Evolutionary conservation across 2,888 invertebrate species (phyloP).

Genomic region (Dendrolimus houi): DNA sequence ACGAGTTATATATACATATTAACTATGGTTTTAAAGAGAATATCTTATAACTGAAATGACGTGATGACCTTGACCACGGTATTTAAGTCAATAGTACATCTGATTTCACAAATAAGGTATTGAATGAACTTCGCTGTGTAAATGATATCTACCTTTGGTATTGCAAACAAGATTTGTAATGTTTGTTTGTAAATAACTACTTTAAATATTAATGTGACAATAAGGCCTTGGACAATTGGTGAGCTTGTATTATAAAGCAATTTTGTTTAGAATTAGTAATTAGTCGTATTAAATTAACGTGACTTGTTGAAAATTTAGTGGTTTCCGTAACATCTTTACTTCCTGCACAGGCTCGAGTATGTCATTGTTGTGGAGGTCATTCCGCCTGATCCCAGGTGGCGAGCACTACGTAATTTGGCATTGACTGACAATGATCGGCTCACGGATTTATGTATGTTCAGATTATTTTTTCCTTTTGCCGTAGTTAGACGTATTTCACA

Average conservation of each 20-base stretch:
- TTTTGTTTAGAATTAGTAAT: too few species aligned
- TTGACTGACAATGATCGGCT: constrained; percentile 24
- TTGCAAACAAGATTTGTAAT: too few species aligned
- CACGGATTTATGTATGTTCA: constrained; percentile 17
- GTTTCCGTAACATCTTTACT: background rate
- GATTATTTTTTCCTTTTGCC: constrained; percentile 23
- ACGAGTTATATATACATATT: background rate
- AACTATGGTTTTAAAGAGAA: too few species aligned
- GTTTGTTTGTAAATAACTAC: background rate
- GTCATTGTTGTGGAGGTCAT: constrained; percentile 21
- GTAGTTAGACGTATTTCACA: constrained; percentile 26
- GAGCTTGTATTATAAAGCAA: too few species aligned
- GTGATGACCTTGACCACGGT: too few species aligned
- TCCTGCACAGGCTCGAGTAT: constrained; percentile 8
- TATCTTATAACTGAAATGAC: too few species aligned
- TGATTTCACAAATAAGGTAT: too few species aligned
- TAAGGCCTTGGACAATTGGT: too few species aligned
- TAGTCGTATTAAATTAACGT: too few species aligned
- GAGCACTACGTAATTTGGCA: constrained; percentile 24
- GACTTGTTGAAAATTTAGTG: background rate
- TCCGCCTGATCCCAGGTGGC: constrained; percentile 16
- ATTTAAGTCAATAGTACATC: too few species aligned
- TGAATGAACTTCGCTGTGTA: too few species aligned
- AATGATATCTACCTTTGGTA: too few species aligned
- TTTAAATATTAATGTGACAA: background rate